Evolutionary conservation across 2,888 invertebrate genomes (phyloP), one percentile per base, ranked within the genome.

Genomic region (Mesorhabditis sp.): DNA sequence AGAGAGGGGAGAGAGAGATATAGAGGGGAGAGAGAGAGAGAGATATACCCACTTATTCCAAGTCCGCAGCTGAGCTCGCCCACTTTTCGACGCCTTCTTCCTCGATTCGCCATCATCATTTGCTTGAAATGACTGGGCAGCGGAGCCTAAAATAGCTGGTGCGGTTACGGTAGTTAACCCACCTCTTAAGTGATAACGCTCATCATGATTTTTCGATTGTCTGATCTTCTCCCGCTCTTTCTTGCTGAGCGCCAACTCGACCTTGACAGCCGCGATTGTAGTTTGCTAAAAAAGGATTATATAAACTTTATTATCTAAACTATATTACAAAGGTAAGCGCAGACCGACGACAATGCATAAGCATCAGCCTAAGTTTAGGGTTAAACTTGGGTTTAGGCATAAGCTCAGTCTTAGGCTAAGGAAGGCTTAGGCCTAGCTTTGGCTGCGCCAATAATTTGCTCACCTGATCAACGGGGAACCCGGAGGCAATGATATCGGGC

Each of bases 201-300:
- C 10, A 50, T 50, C 58, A n/a, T 50, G n/a, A n/a, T n/a, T 50
- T n/a, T 50, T 50, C 58, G 58, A 13, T 50, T 50, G 10, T n/a
- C n/a, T n/a, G 58, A 50, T 50, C n/a, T 50, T 50, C 58, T 50
- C 10, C 58, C 7, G n/a, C n/a, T 50, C 58, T 50, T 50, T 50
- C 58, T 50, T 50, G 58, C 58, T 50, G n/a, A 50, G n/a, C 10
- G 58, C 58, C 58, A 50, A n/a, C 10, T 50, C n/a, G 58, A 50
- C 58, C 10, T 50, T 50, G 10, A 50, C 58, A 13, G 58, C n/a
- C 10, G 58, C 7, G 58, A 50, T 10, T 10, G 58, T 50, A n/a
- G 58, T n/a, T 50, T n/a, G 58, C 58, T 50, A n/a, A 50, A 50
- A 50, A 13, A 10, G 58, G n/a, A n/a, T 28, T 28, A 28, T 28